These are phyloP conservation scores for Neodiprion lecontei DNA, from an alignment of 1,140 invertebrate genomes.

Conservation along the genomic window DNA sequence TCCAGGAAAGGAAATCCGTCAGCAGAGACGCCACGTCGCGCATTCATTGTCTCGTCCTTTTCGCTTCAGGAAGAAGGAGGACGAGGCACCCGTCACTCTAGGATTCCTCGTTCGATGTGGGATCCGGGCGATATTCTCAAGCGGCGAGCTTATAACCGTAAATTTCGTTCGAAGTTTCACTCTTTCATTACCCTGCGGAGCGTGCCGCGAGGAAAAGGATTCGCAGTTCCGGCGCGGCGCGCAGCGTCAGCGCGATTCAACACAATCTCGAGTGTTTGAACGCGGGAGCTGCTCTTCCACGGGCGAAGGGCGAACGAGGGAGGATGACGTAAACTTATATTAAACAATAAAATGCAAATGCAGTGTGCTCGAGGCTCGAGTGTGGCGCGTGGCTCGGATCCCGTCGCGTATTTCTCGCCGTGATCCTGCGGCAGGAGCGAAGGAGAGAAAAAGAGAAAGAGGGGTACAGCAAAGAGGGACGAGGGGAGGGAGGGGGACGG, in stretches of 20 bases:
- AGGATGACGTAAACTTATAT: conserved; percentile 51
- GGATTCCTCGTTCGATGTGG: too few species aligned
- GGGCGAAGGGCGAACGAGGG: conserved; percentile 16
- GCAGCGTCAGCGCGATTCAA: conserved; percentile 20
- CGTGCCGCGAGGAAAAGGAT: too few species aligned
- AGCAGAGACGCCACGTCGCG: neutral
- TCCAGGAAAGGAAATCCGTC: neutral
- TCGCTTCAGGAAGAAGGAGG: too few species aligned
- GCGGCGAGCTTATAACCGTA: too few species aligned
- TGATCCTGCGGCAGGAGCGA: neutral
- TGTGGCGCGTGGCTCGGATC: conserved; percentile 14
- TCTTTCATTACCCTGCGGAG: too few species aligned
- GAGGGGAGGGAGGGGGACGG: conserved; percentile 12
- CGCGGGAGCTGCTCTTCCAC: conserved; percentile 14
- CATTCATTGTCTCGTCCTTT: too few species aligned
- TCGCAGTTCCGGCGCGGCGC: conserved; percentile 21
- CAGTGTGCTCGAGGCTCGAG: conserved; percentile 31
- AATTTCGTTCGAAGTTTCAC: too few species aligned
- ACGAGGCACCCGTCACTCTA: too few species aligned
- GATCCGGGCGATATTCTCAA: too few species aligned
- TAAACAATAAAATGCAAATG: conserved; percentile 58
- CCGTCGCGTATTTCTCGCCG: conserved; percentile 10
- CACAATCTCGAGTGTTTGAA: conserved; percentile 19
- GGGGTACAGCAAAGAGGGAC: conserved; percentile 18
- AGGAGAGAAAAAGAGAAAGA: conserved; percentile 26